Conservation (phyloP, 2,888 invertebrate genomes). For the Malachius bipustulatus region DNA sequence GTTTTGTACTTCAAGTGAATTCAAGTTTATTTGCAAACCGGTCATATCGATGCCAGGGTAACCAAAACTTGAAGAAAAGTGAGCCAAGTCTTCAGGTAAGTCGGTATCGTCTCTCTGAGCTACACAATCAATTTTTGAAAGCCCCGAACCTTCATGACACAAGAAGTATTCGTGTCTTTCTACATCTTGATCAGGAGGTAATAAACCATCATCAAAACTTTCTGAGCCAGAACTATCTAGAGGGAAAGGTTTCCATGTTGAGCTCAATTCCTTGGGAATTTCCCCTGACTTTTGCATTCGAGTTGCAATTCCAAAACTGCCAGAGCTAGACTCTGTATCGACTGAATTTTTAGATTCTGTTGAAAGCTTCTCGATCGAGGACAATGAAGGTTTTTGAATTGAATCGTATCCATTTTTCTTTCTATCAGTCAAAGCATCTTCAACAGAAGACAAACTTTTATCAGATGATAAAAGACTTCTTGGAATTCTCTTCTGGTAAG, state of each 20-base stretch:
- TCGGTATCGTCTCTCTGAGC: constrained; percentile 52
- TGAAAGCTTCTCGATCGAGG: constrained; percentile 33
- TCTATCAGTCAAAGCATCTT: constrained; percentile 30
- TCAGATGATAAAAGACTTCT: constrained; percentile 35
- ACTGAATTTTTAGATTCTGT: constrained; percentile 61
- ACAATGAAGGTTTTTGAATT: constrained; percentile 31
- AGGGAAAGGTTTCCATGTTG: constrained; percentile 74
- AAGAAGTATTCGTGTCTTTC: constrained; percentile 36
- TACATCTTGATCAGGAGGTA: constrained; percentile 60
- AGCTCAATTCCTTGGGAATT: constrained; percentile 53
- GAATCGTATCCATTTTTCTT: constrained; percentile 23
- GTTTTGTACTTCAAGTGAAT: constrained; percentile 51
- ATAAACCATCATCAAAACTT: constrained; percentile 73
- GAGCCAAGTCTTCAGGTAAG: constrained; percentile 63
- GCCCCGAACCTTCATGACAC: constrained; percentile 30
- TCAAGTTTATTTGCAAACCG: constrained; percentile 41
- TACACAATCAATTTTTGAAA: constrained; percentile 37
- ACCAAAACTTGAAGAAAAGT: constrained; percentile 62
- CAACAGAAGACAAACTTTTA: constrained; percentile 32
- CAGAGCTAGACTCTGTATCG: constrained; percentile 65
- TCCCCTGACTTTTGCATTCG: constrained; percentile 45
- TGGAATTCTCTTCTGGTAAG: constrained; percentile 32
- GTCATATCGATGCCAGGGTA: constrained; percentile 50
- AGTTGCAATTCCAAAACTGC: constrained; percentile 59
- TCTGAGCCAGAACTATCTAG: constrained; percentile 78